phyloP scores from a whole-genome alignment of 2,113 vertebrate species.

The Cathartes aura region DNA sequence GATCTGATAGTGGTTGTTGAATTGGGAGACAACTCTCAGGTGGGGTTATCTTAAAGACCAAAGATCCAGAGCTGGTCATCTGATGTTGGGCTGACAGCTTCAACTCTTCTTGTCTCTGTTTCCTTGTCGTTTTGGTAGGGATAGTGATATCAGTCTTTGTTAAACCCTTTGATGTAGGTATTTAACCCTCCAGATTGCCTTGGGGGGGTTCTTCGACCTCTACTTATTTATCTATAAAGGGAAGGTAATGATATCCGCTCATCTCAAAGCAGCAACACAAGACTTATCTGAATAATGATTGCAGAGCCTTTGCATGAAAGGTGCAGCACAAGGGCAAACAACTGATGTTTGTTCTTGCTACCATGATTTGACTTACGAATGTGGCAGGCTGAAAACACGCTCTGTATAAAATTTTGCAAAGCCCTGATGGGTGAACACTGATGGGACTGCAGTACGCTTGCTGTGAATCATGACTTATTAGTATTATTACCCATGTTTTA shows the following conservation, averaged over 20 bases:
- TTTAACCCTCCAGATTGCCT: background rate
- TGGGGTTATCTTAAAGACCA: background rate
- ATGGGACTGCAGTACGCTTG: background rate
- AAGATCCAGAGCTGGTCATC: background rate
- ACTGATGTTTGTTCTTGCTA: background rate
- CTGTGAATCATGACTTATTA: background rate
- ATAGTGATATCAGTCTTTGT: background rate
- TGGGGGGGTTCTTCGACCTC: background rate
- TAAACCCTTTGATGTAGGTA: background rate
- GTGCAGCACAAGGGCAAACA: background rate
- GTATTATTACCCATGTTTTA: rapidly evolving
- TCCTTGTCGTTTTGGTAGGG: background rate
- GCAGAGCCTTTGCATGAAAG: background rate
- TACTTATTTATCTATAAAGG: background rate
- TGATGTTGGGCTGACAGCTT: background rate
- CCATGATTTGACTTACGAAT: background rate
- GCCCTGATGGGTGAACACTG: background rate
- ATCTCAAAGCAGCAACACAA: background rate
- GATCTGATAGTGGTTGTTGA: background rate
- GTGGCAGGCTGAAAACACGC: background rate
- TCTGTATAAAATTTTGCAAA: background rate
- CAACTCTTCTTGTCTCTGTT: background rate
- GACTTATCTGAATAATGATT: background rate
- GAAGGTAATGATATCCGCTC: background rate
- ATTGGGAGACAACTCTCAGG: background rate